Percentiles rank a stretch among this genome's conserved stretches.
These are phyloP conservation scores for Plebejus argus DNA, from an alignment of 2,888 invertebrate genomes.

Conservation along the genomic window DNA sequence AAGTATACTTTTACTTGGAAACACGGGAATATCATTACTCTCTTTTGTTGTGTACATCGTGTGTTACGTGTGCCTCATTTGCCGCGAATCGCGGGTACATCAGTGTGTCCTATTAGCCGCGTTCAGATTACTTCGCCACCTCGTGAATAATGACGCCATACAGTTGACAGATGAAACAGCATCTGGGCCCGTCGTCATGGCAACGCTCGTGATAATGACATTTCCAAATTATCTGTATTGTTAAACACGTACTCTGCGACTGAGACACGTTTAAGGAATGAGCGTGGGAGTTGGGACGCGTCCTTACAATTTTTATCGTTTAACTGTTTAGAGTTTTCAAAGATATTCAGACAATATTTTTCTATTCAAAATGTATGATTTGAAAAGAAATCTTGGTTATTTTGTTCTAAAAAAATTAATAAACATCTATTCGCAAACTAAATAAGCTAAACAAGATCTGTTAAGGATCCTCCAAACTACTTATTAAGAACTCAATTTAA, in stretches of 20 bases:
- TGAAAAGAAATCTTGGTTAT: neutral
- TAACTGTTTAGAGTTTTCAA: neutral
- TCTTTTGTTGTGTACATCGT: neutral
- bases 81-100: slow-evolving; percentile 58
- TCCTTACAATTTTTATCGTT: neutral
- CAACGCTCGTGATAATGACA: slow-evolving; percentile 60
- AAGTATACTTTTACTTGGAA: slow-evolving; percentile 15
- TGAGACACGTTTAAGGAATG: slow-evolving; percentile 2
- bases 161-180: slow-evolving; percentile 68
- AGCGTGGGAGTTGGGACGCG: neutral
- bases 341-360: neutral
- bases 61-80: slow-evolving; percentile 56
- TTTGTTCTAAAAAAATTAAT: neutral
- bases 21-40: slow-evolving; percentile 6
- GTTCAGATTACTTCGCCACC: slow-evolving; percentile 72
- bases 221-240: slow-evolving; percentile 55
- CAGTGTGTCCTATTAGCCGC: slow-evolving; percentile 75
- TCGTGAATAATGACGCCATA: slow-evolving; percentile 69
- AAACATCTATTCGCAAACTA: neutral
- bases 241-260: neutral
- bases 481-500: slow-evolving; percentile 42
- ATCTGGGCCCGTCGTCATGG: slow-evolving; percentile 66
- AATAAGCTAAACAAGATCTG: slow-evolving; percentile 10
- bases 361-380: neutral
- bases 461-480: slow-evolving; percentile 37